phyloP scores from a whole-genome alignment of 2,888 invertebrate genomes.

The Scaptomyza cyrtandrae region DNA sequence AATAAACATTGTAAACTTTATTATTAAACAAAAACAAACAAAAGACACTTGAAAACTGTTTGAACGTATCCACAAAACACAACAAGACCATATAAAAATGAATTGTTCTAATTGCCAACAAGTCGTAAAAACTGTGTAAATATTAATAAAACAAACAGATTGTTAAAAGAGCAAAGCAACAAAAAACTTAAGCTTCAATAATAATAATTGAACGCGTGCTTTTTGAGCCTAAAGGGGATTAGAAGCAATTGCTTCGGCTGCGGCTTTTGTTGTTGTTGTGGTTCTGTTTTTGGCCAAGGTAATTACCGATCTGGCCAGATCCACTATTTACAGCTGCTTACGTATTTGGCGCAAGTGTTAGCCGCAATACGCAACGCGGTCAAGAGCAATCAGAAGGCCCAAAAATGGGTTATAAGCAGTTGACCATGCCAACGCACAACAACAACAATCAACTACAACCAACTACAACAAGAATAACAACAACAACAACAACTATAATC shows the following conservation, averaged over 20 bases:
- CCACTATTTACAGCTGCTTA: conserved; percentile 19
- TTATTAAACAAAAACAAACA: background rate
- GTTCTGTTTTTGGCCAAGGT: conserved; percentile 47
- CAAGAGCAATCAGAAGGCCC: conserved; percentile 63
- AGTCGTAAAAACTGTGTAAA: conserved; percentile 51
- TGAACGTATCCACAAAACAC: background rate
- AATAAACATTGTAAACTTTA: no score
- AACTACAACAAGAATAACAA: conserved; percentile 5
- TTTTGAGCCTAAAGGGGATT: conserved; percentile 18
- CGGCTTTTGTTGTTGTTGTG: conserved; percentile 10
- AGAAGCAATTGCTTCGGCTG: conserved; percentile 10
- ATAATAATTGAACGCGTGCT: conserved; percentile 16
- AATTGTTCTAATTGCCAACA: conserved; percentile 47
- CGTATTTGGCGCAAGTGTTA: conserved; percentile 61
- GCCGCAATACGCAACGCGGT: conserved; percentile 51
- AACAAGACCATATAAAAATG: conserved; percentile 5
- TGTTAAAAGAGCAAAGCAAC: conserved; percentile 15
- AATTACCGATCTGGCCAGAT: conserved; percentile 15
- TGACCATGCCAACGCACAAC: conserved; percentile 61
- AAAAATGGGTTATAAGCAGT: conserved; percentile 72
- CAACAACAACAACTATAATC: conserved; percentile 6
- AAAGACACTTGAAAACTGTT: background rate
- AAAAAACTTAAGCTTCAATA: background rate
- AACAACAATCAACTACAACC: conserved; percentile 5
- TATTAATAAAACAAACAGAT: conserved; percentile 45